Base-by-base conservation (phyloP, 1,140 invertebrate genomes). In the Centruroides vittatus region DNA sequence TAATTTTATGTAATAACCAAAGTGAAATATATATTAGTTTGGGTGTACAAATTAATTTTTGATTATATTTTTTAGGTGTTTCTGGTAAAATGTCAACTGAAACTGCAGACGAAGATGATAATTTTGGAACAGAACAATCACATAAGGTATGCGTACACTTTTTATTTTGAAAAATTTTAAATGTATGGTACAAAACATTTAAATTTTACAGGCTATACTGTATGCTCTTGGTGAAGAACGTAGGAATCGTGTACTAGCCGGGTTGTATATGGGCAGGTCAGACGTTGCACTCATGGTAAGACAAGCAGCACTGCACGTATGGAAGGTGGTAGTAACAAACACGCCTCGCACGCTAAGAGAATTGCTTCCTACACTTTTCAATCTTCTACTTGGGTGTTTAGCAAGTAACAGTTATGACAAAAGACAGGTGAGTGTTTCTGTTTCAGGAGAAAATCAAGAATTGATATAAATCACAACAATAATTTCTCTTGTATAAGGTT, bases 51-150 rank as follows among this genome's bases (percentile, higher is more conserved):
- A 11, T 36, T 57, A 8, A 41, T 57, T 46, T 46, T 47, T n/a
- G 1, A n/a, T 51, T 59, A 9, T 61, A 65, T 23, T 23, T 23
- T 23, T 23, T 62, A 74, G 93, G 93, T 60, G 93, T 98, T 0
- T 89, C 91, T 57, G 95, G 95, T 55, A 99, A 99, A 76, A 98
- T 98, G 93, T 95, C 90, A 12, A 98, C 96, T 1, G 93, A 97
- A 76, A 98, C 93, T 3, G 91, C 92, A 4, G 89, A 87, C 68
- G 96, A 99, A 73, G 96, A 99, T 75, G 96, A 99, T 72, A 99
- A 98, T 73, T 97, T 99, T 76, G 96, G 95, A 58, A 98, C 96
- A 0, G 95, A 98, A 75, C 86, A 92, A 67, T 96, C 93, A 0
- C 91, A 97, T 69, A 76, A 76, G 67, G 74, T 78, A 59, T 67